Base-by-base conservation (phyloP, 2,113 vertebrate species). In the Salminus brasiliensis region DNA sequence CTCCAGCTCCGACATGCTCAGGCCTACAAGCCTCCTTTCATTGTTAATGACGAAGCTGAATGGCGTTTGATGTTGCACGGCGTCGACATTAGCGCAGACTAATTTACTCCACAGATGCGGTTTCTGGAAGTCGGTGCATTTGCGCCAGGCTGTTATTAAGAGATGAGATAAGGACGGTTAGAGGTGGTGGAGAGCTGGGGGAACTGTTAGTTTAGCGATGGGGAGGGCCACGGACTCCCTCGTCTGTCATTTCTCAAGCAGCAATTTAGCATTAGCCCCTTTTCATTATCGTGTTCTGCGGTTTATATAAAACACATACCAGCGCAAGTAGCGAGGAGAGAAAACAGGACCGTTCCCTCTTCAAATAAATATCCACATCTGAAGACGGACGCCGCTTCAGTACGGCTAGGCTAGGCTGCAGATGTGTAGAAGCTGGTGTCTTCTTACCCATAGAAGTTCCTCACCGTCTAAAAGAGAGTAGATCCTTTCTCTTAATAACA, bases 51-150 rank as follows among this genome's bases (percentile, higher is more conserved):
- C 86, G 88, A 88, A 89, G 84, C 86, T 83, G 74, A 81, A 62
- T 66, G 79, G 68, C 25, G 76, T 92, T 90, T 91, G 88, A 92
- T 92, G 88, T 88, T 65, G 85, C 82, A 84, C 86, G 88, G 87
- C 88, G 88, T 88, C 83, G 87, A 88, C 91, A 93, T 93, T 92
- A 93, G 90, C 78, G 32, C 77, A 82, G 86, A 91, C 91, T 93
- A 91, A 93, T 92, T 92, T 90, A 85, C 80, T 82, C 76, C 83
- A 74, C 84, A 89, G 87, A 77, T 88, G 86, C 81, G 67, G 72
- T 76, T 85, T 90, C 49, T 84, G 82, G 83, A 87, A 88, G 84
- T 76, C 72, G 69, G 76, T 55, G 57, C 62, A 60, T 59, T 78
- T 76, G 71, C 72, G 36, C 70, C 79, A 72, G 65, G 29, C 83